Conservation (phyloP, 2,113 vertebrate species). For the Delphinus delphis region DNA sequence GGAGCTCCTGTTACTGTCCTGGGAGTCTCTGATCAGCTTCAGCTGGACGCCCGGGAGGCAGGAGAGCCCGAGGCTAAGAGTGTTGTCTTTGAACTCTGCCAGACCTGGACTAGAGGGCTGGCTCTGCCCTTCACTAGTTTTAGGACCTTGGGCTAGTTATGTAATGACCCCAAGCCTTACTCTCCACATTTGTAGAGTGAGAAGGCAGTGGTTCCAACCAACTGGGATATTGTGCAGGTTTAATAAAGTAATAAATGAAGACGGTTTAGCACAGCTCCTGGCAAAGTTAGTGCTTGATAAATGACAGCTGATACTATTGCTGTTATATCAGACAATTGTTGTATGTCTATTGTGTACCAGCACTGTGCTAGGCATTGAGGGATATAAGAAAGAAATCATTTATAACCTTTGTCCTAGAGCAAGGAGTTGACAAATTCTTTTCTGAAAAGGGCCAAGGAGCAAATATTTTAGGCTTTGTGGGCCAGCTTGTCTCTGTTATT, state of each 20-base stretch:
- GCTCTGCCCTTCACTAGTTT: neutral
- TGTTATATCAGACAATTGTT: neutral
- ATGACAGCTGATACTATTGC: neutral
- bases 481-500: neutral
- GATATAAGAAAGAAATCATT: neutral
- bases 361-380: neutral
- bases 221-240: neutral
- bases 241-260: neutral
- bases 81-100: neutral
- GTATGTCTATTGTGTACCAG: too few species aligned
- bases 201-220: neutral
- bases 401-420: neutral
- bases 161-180: neutral
- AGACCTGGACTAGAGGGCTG: neutral
- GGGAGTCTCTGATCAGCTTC: neutral
- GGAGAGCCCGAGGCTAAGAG: neutral
- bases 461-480: neutral
- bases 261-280: neutral
- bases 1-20: too few species aligned
- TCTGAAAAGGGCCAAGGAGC: neutral
- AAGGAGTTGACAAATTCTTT: neutral
- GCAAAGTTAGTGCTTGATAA: neutral
- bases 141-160: neutral
- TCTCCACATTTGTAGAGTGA: neutral
- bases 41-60: accelerated